Conservation (phyloP, 2,113 vertebrate species). For the Strigops habroptila region DNA sequence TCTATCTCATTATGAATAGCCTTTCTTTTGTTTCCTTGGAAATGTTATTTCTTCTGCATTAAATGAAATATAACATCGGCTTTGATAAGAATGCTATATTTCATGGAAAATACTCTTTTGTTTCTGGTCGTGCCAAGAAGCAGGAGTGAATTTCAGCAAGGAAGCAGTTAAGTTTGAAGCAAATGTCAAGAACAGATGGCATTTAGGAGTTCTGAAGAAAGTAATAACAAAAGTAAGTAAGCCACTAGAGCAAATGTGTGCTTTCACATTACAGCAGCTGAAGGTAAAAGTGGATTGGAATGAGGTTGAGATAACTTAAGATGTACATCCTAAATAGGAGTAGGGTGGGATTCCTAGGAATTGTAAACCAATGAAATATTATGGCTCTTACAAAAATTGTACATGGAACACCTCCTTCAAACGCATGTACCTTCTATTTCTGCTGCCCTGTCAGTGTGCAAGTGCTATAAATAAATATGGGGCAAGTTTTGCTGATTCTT, state of each 20-base stretch:
- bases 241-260: background rate
- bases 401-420: background rate
- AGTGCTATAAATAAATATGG: background rate
- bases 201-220: slow-evolving; percentile 11
- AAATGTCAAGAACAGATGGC: background rate
- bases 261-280: background rate
- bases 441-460: background rate
- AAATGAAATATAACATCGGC: background rate
- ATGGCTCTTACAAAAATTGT: background rate
- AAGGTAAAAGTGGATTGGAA: background rate
- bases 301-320: background rate
- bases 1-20: background rate
- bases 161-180: background rate
- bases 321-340: background rate
- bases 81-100: background rate
- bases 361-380: background rate
- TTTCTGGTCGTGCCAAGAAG: background rate
- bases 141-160: background rate
- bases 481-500: background rate
- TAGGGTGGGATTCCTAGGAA: background rate
- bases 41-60: background rate
- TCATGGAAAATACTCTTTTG: background rate
- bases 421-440: background rate
- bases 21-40: background rate
- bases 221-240: background rate